These are phyloP conservation scores for Heliocidaris erythrogramma DNA, from an alignment of 35 echinoderm and acorn worm genomes.

Conservation along the genomic window DNA sequence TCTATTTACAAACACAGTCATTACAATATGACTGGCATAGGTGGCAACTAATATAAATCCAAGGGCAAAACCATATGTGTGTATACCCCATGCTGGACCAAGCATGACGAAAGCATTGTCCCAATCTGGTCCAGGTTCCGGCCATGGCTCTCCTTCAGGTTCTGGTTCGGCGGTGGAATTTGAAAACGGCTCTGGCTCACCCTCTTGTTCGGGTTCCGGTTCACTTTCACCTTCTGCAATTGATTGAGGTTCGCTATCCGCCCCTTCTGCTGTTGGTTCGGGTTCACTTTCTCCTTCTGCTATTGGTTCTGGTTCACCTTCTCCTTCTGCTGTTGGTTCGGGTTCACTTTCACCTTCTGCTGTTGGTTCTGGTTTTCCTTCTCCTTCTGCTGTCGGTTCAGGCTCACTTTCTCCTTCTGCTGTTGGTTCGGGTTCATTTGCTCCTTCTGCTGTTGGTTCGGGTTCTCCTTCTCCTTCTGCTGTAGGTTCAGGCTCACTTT, in stretches of 20 bases:
- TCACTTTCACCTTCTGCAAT: conserved; percentile 23
- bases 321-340: conserved; percentile 40
- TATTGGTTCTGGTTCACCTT: conserved; percentile 46
- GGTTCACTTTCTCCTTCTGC: conserved; percentile 47
- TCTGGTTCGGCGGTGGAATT: conserved; percentile 40
- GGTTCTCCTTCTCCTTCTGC: conserved; percentile 50
- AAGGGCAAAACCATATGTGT: conserved; percentile 68
- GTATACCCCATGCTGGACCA: conserved; percentile 61
- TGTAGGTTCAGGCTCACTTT: conserved; percentile 56
- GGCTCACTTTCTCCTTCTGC: conserved; percentile 55
- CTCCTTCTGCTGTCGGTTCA: not conserved
- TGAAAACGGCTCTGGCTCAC: conserved; percentile 27
- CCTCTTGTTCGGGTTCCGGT: conserved; percentile 19
- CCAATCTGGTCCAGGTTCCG: conserved; percentile 93
- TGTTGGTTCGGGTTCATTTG: conserved; percentile 58
- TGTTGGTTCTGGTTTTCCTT: conserved; percentile 27
- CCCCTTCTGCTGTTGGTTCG: conserved; percentile 31
- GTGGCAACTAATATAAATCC: conserved; percentile 52
- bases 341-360: conserved; percentile 46
- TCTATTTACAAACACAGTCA: conserved; percentile 32
- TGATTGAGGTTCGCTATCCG: conserved; percentile 50
- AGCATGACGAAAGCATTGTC: conserved; percentile 36
- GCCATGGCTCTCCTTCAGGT: conserved; percentile 77
- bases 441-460: conserved; percentile 30
- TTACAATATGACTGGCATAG: conserved; percentile 50